Conservation (phyloP, 2,888 invertebrate genomes). For the Chesias legatella region DNA sequence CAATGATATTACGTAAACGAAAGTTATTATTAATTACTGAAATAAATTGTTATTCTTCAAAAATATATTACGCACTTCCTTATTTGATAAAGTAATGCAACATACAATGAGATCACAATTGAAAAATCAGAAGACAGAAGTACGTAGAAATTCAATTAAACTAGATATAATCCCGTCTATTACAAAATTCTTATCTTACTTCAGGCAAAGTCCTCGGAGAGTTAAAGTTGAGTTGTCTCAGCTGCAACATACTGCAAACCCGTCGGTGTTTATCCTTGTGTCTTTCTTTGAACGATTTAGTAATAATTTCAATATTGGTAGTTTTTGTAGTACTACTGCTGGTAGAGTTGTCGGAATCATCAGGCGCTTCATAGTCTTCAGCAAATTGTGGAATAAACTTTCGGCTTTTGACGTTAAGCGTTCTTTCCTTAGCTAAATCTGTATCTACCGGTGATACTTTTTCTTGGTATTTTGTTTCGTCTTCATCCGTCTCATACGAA, state of each 20-base stretch:
- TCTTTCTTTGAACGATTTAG: slow-evolving; percentile 11
- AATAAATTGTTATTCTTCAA: too few species aligned
- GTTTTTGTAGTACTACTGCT: slow-evolving; percentile 1
- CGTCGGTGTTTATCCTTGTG: slow-evolving; percentile 23
- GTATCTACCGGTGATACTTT: not conserved
- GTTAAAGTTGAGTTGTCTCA: slow-evolving; percentile 54
- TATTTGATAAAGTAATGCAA: too few species aligned
- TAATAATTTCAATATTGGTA: not conserved
- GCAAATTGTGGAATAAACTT: not conserved
- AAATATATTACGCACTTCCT: too few species aligned
- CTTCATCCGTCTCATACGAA: slow-evolving; percentile 32
- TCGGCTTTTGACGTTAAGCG: too few species aligned
- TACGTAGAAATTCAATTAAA: too few species aligned
- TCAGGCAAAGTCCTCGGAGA: slow-evolving; percentile 60
- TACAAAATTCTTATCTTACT: too few species aligned
- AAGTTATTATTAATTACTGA: too few species aligned
- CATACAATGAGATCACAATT: too few species aligned
- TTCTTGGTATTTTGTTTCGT: slow-evolving; percentile 22
- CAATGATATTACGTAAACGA: too few species aligned
- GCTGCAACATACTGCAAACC: slow-evolving; percentile 51
- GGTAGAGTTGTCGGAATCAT: slow-evolving; percentile 8
- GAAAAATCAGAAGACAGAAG: too few species aligned
- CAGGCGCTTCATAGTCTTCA: slow-evolving; percentile 1
- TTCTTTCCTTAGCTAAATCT: too few species aligned
- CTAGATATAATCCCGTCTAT: too few species aligned